phyloP scores from a whole-genome alignment of 2,888 invertebrate species.

The Geophilus truncorum region DNA sequence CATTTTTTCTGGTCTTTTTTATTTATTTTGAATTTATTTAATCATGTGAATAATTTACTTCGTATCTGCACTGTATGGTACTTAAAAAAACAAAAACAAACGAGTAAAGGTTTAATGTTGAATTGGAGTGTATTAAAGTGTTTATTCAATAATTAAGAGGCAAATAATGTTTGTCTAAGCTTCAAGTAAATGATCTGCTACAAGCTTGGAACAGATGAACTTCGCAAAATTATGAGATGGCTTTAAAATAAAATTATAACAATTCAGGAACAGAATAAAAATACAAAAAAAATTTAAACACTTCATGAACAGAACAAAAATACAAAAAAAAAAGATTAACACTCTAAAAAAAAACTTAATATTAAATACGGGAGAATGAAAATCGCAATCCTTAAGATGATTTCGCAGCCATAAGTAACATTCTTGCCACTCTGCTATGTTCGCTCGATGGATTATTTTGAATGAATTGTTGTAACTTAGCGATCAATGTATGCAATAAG shows the following conservation, averaged over 20 bases:
- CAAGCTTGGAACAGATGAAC: not conserved
- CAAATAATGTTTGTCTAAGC: not conserved
- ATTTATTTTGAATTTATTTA: not conserved
- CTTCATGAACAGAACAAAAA: too few relatives aligned
- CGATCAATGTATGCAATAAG: constrained; percentile 68
- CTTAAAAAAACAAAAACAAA: not conserved
- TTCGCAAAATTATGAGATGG: not conserved
- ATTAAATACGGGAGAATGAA: not conserved
- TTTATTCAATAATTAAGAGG: not conserved
- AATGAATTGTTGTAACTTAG: constrained; percentile 67
- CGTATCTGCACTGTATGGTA: not conserved
- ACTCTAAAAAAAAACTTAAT: not conserved
- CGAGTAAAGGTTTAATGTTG: too few relatives aligned
- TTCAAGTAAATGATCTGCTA: not conserved
- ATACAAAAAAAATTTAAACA: too few relatives aligned
- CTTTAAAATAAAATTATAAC: not conserved
- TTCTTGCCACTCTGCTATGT: constrained; percentile 60
- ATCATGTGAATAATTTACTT: not conserved
- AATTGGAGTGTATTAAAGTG: not conserved
- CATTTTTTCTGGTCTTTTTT: not conserved
- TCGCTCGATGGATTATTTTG: constrained; percentile 61
- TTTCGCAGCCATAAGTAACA: constrained; percentile 63
- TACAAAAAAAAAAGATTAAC: not conserved
- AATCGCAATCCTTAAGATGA: constrained; percentile 37
- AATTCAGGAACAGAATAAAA: too few relatives aligned